Percentiles rank a stretch among this genome's conserved stretches.
Conservation (phyloP, 1,140 invertebrate genomes). For the Drosophila pseudoananassae region DNA sequence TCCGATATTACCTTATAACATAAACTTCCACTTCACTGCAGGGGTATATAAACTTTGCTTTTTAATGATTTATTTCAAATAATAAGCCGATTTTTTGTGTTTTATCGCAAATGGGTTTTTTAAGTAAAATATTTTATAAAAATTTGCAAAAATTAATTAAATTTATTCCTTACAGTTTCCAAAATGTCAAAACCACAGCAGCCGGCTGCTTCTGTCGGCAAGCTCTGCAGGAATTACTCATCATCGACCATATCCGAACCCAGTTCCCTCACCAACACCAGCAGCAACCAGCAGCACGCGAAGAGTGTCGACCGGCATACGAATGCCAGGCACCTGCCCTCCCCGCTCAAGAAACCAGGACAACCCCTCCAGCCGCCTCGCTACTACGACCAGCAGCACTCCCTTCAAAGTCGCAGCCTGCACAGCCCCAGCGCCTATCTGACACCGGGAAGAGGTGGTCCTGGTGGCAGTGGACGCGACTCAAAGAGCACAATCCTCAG, state of each 20-base stretch:
- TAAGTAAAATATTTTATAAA: not conserved
- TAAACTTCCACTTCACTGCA: no score
- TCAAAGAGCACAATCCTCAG: conserved; percentile 81
- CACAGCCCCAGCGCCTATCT: conserved; percentile 71
- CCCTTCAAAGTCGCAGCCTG: conserved; percentile 54
- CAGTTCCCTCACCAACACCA: conserved; percentile 73
- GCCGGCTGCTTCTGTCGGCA: conserved; percentile 17
- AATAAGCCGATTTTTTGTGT: not conserved
- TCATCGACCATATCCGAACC: conserved; percentile 82
- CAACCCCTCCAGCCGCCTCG: conserved; percentile 57
- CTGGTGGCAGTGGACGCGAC: conserved; percentile 69
- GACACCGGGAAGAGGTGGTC: conserved; percentile 37
- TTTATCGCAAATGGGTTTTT: not conserved
- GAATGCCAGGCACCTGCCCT: conserved; percentile 61
- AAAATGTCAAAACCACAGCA: conserved; percentile 52
- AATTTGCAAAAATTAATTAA: not conserved
- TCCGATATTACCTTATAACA: no score
- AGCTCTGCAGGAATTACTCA: conserved; percentile 62
- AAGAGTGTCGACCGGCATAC: conserved; percentile 62
- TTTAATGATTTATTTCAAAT: not conserved
- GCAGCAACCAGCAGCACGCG: conserved; percentile 40
- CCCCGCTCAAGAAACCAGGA: conserved; percentile 73
- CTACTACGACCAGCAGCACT: conserved; percentile 63
- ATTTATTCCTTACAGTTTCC: conserved; percentile 21
- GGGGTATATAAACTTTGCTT: no score